Percentiles rank a stretch among this genome's conserved stretches.
Evolutionary conservation across 2,888 invertebrate genomes (phyloP).

Genomic region (Cyclophora albipunctata): DNA sequence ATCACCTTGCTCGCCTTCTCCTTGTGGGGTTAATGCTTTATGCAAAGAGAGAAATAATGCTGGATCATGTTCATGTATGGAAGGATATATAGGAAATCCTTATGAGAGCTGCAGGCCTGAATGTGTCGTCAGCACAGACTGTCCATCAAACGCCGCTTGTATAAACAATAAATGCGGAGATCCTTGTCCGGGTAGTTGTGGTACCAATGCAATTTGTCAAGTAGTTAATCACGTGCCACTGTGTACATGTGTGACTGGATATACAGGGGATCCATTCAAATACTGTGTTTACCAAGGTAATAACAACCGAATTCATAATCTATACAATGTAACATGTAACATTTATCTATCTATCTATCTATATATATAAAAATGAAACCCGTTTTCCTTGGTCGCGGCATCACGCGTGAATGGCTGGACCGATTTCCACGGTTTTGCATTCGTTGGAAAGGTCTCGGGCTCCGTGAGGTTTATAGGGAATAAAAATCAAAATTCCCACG

Average conservation of each 20-base stretch:
- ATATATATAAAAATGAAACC: no score
- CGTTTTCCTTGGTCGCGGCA: no score
- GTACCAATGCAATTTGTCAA: constrained; percentile 82
- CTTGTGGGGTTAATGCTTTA: constrained; percentile 79
- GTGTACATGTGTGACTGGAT: constrained; percentile 80
- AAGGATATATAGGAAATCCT: constrained; percentile 85
- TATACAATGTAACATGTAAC: no score
- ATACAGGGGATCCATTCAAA: constrained; percentile 84
- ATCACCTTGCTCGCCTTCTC: constrained; percentile 77
- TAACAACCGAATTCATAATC: no score
- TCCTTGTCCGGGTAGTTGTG: constrained; percentile 87
- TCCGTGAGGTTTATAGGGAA: no score
- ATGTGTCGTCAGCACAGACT: constrained; percentile 83
- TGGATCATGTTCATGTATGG: constrained; percentile 81
- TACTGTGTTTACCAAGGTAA: constrained; percentile 74
- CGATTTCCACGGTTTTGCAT: no score
- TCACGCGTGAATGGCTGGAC: no score
- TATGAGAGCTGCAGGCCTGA: constrained; percentile 86
- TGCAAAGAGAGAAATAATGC: constrained; percentile 77
- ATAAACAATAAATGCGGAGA: constrained; percentile 82
- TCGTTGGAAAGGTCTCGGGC: no score
- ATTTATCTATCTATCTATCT: no score
- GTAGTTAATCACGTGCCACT: constrained; percentile 82
- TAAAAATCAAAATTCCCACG: no score
- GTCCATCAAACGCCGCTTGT: constrained; percentile 81